These are phyloP conservation scores for Podiceps cristatus DNA, from an alignment of 2,113 vertebrate species.

Conservation along the genomic window DNA sequence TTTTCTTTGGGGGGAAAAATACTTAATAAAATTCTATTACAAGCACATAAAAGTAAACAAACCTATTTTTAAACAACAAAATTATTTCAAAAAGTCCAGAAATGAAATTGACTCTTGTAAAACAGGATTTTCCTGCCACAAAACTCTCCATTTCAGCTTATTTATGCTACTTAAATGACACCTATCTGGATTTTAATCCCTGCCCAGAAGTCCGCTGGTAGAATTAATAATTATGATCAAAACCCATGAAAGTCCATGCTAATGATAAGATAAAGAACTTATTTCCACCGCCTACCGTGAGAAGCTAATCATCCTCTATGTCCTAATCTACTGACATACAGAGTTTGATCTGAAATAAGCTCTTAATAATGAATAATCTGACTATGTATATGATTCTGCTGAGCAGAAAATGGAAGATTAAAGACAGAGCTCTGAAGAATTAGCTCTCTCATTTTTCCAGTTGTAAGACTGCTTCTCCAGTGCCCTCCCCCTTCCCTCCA, in stretches of 20 bases:
- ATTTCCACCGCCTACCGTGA: slow-evolving; percentile 59
- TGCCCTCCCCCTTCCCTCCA: fast-evolving
- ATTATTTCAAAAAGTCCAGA: not conserved
- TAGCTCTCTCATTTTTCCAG: not conserved
- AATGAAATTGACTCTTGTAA: not conserved
- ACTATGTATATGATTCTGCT: slow-evolving; percentile 61
- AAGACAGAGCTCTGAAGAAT: slow-evolving; percentile 37
- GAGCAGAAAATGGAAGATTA: slow-evolving; percentile 75
- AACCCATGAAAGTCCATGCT: slow-evolving; percentile 64
- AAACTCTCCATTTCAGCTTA: slow-evolving; percentile 11
- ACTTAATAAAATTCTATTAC: not conserved
- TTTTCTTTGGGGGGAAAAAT: not conserved
- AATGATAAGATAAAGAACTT: slow-evolving; percentile 78
- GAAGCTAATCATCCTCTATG: slow-evolving; percentile 70
- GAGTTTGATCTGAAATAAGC: slow-evolving; percentile 72
- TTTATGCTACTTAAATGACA: slow-evolving; percentile 30
- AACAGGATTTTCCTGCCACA: slow-evolving; percentile 9
- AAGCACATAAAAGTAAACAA: not conserved
- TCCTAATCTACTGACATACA: slow-evolving; percentile 76
- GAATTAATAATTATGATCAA: slow-evolving; percentile 77
- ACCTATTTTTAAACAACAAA: not conserved
- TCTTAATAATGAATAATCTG: slow-evolving; percentile 79
- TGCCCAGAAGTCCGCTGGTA: slow-evolving; percentile 39
- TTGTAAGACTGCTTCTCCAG: not conserved
- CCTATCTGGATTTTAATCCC: slow-evolving; percentile 59